Percentiles rank a stretch among this genome's conserved stretches.
Conservation (phyloP, 2,113 vertebrate genomes). For the Barnardius zonarius region DNA sequence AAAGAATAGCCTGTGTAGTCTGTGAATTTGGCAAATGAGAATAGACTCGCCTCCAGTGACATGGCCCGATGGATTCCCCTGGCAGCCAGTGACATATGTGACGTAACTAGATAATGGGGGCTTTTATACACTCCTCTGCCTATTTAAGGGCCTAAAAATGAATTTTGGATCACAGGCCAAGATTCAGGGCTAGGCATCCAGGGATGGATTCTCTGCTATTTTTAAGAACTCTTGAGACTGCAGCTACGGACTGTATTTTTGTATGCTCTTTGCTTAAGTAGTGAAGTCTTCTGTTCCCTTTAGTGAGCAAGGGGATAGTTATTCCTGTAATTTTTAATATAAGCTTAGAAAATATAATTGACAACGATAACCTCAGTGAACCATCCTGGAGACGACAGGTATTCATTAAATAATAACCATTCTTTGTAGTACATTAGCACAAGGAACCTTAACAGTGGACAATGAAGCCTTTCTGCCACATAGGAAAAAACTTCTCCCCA, state of each 20-base stretch:
- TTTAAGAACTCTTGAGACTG: conserved; percentile 1
- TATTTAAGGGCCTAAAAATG: background rate
- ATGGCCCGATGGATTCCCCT: background rate
- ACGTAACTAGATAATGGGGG: background rate
- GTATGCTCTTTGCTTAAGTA: background rate
- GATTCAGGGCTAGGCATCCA: background rate
- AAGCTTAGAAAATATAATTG: background rate
- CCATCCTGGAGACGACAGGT: background rate
- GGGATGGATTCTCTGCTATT: background rate
- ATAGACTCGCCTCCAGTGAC: background rate
- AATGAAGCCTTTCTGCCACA: background rate
- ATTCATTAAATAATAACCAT: conserved; percentile 40
- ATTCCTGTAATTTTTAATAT: conserved; percentile 34
- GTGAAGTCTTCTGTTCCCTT: background rate
- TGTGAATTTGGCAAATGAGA: background rate
- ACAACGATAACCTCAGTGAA: conserved; percentile 11
- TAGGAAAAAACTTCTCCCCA: background rate
- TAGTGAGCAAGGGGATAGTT: background rate
- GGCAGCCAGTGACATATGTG: background rate
- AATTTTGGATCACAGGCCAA: background rate
- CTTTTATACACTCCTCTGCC: background rate
- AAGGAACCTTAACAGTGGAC: background rate
- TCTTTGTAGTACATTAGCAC: conserved; percentile 19
- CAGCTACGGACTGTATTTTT: background rate
- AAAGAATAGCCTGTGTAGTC: background rate